phyloP scores from a whole-genome alignment of 2,797 vertebrate genomes.

The Halcyon smyrnensis region DNA sequence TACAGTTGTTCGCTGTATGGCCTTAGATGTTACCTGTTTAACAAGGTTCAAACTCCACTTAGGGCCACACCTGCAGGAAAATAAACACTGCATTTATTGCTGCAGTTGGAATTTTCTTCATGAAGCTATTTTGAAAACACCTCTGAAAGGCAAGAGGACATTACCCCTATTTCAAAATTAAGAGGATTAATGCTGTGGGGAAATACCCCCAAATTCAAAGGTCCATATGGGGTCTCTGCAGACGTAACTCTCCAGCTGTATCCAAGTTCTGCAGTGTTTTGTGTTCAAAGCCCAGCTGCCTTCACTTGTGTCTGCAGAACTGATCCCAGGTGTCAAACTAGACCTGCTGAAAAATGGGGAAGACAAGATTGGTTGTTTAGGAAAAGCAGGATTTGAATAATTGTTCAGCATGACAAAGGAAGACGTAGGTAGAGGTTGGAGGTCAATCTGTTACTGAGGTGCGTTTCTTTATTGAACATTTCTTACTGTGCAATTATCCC shows the following conservation, averaged over 20 bases:
- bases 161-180: not conserved
- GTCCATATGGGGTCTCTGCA: not conserved
- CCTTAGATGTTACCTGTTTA: not conserved
- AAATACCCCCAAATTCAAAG: not conserved
- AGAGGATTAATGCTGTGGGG: not conserved
- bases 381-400: not conserved
- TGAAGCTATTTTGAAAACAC: not conserved
- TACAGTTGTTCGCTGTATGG: fast-evolving
- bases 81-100: not conserved
- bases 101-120: not conserved
- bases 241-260: not conserved
- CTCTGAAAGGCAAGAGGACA: fast-evolving
- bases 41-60: not conserved
- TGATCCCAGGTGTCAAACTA: not conserved
- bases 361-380: not conserved
- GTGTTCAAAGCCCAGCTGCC: not conserved
- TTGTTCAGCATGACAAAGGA: not conserved
- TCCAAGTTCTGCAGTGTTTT: not conserved
- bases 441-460: not conserved
- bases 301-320: not conserved
- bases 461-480: not conserved
- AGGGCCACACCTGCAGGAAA: not conserved
- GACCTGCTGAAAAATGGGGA: not conserved
- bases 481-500: not conserved
- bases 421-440: not conserved